phyloP scores from a whole-genome alignment of 1,140 invertebrate species.

The Drosophila quadrilineata region DNA sequence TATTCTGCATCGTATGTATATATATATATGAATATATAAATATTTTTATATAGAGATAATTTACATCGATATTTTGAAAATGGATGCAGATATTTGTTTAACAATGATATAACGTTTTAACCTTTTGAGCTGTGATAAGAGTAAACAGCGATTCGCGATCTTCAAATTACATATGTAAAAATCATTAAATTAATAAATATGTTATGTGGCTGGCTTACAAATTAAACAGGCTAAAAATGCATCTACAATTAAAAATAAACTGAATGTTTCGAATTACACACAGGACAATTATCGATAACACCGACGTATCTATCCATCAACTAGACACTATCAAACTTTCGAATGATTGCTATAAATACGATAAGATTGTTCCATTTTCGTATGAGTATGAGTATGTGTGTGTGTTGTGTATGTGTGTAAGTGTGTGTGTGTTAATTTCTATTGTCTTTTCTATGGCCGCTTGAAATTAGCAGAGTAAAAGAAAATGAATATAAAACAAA shows the following conservation, averaged over 20 bases:
- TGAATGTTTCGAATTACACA: conserved; percentile 53
- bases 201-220: conserved; percentile 55
- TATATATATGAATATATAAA: conserved; percentile 1
- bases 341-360: conserved; percentile 10
- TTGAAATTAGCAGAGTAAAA: conserved; percentile 20
- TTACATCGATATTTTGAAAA: conserved; percentile 34
- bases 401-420: conserved; percentile 18
- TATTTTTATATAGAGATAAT: conserved; percentile 16
- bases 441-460: conserved; percentile 73
- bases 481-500: too few species aligned
- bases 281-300: conserved; percentile 12
- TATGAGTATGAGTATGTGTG: background rate
- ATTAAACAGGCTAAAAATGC: conserved; percentile 45
- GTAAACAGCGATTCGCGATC: conserved; percentile 26
- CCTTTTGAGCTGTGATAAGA: conserved; percentile 39
- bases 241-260: conserved; percentile 44
- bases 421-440: conserved; percentile 39
- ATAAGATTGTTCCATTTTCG: background rate
- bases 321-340: conserved; percentile 25
- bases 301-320: conserved; percentile 8
- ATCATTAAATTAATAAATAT: conserved; percentile 57
- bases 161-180: conserved; percentile 23
- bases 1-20: conserved; percentile 15
- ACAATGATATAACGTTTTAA: conserved; percentile 57
- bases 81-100: conserved; percentile 40